phyloP scores from a whole-genome alignment of 2,797 vertebrate genomes.

The Anguilla anguilla region DNA sequence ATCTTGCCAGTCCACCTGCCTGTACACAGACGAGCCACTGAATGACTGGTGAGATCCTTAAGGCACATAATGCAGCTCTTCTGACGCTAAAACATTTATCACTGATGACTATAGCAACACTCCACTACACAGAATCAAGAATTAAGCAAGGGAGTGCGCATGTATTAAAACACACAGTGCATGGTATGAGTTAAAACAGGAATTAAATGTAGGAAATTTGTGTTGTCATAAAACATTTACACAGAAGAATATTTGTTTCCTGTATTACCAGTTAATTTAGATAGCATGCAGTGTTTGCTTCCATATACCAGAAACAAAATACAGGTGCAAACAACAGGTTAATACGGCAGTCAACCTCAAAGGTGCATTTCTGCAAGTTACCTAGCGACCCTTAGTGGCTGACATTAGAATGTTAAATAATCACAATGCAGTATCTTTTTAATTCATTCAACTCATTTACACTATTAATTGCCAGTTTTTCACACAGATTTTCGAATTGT shows the following conservation, averaged over 20 bases:
- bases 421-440: background rate
- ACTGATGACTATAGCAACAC: background rate
- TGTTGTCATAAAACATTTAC: background rate
- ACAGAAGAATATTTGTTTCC: background rate
- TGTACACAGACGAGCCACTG: background rate
- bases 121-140: background rate
- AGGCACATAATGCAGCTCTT: background rate
- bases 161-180: background rate
- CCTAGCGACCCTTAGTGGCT: constrained; percentile 69
- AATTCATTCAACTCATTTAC: background rate
- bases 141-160: background rate
- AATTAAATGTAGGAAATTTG: background rate
- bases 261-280: background rate
- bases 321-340: background rate
- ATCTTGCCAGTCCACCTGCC: background rate
- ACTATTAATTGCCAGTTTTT: background rate
- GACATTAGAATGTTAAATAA: background rate
- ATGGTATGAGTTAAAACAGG: background rate
- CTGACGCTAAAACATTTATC: background rate
- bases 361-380: constrained; percentile 48
- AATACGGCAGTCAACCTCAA: background rate
- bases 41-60: background rate
- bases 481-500: background rate
- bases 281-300: background rate
- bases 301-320: background rate